phyloP scores from a whole-genome alignment of 2,797 vertebrate species.

The Gorsachius magnificus region DNA sequence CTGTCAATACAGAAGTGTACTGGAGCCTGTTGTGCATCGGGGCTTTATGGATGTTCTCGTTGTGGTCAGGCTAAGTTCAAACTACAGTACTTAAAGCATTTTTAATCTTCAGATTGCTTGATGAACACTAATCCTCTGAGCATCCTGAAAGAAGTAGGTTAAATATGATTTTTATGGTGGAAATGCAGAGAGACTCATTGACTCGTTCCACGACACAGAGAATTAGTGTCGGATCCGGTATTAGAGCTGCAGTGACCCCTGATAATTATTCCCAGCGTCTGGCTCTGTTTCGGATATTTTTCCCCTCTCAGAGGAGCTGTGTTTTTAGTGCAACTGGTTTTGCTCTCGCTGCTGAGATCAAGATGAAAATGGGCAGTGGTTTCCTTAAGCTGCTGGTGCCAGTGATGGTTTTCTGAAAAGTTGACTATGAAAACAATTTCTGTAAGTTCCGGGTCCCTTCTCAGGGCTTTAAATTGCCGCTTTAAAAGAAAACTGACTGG shows the following conservation, averaged over 20 bases:
- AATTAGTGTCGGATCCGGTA: constrained; percentile 14
- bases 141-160: constrained; percentile 42
- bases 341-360: fast-evolving
- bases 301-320: not conserved
- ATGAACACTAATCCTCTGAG: constrained; percentile 19
- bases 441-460: not conserved
- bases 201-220: fast-evolving
- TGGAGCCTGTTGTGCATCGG: fast-evolving
- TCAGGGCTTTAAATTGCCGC: not conserved
- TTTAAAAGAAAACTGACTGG: not conserved
- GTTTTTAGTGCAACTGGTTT: not conserved
- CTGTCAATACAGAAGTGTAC: not conserved
- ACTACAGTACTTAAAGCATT: not conserved
- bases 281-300: not conserved
- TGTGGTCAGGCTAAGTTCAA: not conserved
- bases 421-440: not conserved
- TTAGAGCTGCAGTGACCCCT: constrained; percentile 22
- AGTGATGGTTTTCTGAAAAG: not conserved
- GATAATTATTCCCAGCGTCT: not conserved
- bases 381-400: not conserved
- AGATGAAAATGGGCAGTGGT: not conserved
- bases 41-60: not conserved
- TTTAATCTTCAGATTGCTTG: constrained; percentile 35
- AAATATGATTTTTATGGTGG: constrained; percentile 1
- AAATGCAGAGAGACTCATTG: not conserved